Evolutionary conservation across 2,888 invertebrate species (phyloP).

Genomic region (Harpalus rubripes): DNA sequence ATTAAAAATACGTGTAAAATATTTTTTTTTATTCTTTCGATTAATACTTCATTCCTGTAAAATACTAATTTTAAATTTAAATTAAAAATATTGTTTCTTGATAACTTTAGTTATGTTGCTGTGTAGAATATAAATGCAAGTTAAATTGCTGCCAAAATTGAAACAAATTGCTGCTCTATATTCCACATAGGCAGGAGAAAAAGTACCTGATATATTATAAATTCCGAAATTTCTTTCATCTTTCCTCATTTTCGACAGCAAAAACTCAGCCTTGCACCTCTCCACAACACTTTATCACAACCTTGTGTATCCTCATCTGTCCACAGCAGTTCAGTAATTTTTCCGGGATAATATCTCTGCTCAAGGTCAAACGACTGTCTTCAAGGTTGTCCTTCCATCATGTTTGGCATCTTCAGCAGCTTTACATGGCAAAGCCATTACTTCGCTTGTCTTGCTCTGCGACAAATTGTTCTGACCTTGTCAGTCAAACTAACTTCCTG

Average conservation of each 20-base stretch:
- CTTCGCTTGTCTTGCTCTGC: slow-evolving; percentile 60
- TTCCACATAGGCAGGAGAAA: neutral
- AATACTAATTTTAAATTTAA: no score
- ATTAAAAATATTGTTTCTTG: no score
- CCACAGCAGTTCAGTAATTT: neutral
- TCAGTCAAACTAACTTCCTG: slow-evolving; percentile 57
- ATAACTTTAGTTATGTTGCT: no score
- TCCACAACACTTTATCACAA: neutral
- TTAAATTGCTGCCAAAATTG: neutral
- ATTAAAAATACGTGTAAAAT: no score
- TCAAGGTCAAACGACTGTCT: neutral
- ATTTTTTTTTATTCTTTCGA: no score
- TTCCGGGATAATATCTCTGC: neutral
- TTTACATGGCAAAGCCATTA: slow-evolving; percentile 64
- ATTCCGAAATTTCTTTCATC: neutral
- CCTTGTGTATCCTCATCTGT: neutral
- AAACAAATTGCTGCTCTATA: neutral
- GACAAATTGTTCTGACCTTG: slow-evolving; percentile 65
- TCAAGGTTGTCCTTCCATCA: neutral
- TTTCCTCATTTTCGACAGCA: neutral
- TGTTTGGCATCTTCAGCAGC: neutral
- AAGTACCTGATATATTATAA: neutral
- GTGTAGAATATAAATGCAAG: no score
- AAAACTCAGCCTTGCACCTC: neutral
- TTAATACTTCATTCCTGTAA: no score